Conservation (phyloP, 2,888 invertebrate species). For the Lacanobia oleracea region DNA sequence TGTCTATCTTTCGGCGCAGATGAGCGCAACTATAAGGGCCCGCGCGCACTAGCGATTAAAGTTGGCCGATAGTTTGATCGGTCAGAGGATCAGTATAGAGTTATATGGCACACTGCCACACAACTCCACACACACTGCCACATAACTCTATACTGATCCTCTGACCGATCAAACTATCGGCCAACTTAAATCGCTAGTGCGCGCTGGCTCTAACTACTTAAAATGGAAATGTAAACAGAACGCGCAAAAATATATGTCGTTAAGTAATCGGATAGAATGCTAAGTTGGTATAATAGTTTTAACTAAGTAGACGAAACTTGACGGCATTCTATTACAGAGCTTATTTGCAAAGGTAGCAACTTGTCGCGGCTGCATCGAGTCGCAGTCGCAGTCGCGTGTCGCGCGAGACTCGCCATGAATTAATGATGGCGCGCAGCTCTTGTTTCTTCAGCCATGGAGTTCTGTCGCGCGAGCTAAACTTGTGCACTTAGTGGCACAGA, state of each 20-base stretch:
- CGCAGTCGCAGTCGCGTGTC: conserved; percentile 57
- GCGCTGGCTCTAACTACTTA: conserved; percentile 47
- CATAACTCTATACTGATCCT: too few relatives aligned
- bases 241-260: conserved; percentile 41
- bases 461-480: conserved; percentile 64
- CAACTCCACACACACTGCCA: too few relatives aligned
- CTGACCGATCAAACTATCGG: too few relatives aligned
- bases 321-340: conserved; percentile 49
- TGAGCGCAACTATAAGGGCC: conserved; percentile 24
- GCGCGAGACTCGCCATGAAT: conserved; percentile 73
- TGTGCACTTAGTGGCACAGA: conserved; percentile 54
- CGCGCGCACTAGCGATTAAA: too few relatives aligned
- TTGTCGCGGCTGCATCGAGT: conserved; percentile 52
- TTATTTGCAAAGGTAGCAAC: conserved; percentile 44
- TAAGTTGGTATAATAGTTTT: conserved; percentile 52
- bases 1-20: conserved; percentile 51
- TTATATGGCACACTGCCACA: too few relatives aligned
- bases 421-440: conserved; percentile 74
- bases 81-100: too few relatives aligned
- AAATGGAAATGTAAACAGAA: conserved; percentile 37
- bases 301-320: conserved; percentile 53
- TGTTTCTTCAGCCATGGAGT: conserved; percentile 73
- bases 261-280: conserved; percentile 40
- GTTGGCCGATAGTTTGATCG: too few relatives aligned
- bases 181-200: too few relatives aligned